These are phyloP conservation scores for Lacanobia oleracea DNA, from an alignment of 2,888 invertebrate species.

Conservation along the genomic window DNA sequence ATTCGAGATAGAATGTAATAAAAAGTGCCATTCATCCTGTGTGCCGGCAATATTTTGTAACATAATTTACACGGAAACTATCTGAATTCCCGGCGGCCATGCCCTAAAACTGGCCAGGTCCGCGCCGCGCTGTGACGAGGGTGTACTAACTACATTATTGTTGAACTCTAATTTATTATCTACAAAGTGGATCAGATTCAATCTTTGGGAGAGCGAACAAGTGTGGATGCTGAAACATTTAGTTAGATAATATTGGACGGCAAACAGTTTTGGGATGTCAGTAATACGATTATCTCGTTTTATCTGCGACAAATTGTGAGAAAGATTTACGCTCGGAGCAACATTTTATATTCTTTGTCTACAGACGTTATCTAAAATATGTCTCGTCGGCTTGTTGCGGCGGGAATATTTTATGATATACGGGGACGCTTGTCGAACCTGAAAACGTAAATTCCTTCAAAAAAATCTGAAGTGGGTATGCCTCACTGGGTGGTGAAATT, in stretches of 20 bases:
- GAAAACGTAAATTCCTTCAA: slow-evolving; percentile 33
- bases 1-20: slow-evolving; percentile 65
- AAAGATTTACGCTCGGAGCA: slow-evolving; percentile 48
- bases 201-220: slow-evolving; percentile 40
- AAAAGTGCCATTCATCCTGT: slow-evolving; percentile 62
- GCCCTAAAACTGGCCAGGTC: slow-evolving; percentile 34
- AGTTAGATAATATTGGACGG: slow-evolving; percentile 26
- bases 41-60: slow-evolving; percentile 56
- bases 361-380: slow-evolving; percentile 56
- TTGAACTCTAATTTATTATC: slow-evolving; percentile 66
- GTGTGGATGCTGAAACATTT: slow-evolving; percentile 40
- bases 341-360: slow-evolving; percentile 62
- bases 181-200: slow-evolving; percentile 57
- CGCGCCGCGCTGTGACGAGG: slow-evolving; percentile 55
- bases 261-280: slow-evolving; percentile 51
- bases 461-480: slow-evolving; percentile 38
- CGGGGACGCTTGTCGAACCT: slow-evolving; percentile 41
- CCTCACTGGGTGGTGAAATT: slow-evolving; percentile 16
- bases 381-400: slow-evolving; percentile 55
- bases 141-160: slow-evolving; percentile 60
- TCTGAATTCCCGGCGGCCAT: slow-evolving; percentile 49
- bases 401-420: slow-evolving; percentile 56
- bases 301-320: slow-evolving; percentile 56
- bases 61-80: slow-evolving; percentile 55
- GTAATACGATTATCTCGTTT: slow-evolving; percentile 53